Percentiles rank a stretch among this genome's conserved stretches.
Evolutionary conservation across 1,140 invertebrate species (phyloP).

Genomic region (Papilio machaon): DNA sequence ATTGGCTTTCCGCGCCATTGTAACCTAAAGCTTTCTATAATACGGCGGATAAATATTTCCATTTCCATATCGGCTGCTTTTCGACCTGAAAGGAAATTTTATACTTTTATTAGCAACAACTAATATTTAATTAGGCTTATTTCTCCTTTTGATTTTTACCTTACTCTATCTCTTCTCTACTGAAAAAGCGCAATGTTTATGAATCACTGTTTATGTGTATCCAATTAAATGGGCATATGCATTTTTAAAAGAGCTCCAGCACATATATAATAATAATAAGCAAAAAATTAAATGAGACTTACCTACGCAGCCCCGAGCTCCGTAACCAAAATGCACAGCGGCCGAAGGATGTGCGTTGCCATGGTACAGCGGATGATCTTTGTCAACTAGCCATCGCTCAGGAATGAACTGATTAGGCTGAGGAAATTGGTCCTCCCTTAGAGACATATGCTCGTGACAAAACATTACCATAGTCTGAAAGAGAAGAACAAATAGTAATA

Average conservation of each 20-base stretch:
- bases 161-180: no score
- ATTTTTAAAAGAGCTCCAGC: no score
- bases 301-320: conserved; percentile 82
- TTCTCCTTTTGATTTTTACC: neutral
- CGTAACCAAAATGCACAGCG: conserved; percentile 84
- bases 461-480: conserved; percentile 58
- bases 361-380: conserved; percentile 68
- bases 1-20: conserved; percentile 15
- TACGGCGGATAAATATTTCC: conserved; percentile 35
- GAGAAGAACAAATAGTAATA: neutral
- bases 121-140: neutral
- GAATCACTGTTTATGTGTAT: no score
- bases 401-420: conserved; percentile 82
- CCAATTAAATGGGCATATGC: no score
- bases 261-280: neutral
- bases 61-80: conserved; percentile 17
- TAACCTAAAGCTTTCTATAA: conserved; percentile 25
- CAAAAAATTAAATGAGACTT: neutral
- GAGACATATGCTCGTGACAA: conserved; percentile 72
- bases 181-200: no score
- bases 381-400: conserved; percentile 82
- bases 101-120: neutral
- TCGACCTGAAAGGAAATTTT: conserved; percentile 13
- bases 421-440: conserved; percentile 79
- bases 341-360: conserved; percentile 82